A percentile compares a stretch with the other conserved stretches of the same genome.
Evolutionary conservation across 2,797 vertebrate species (phyloP).

Genomic region (Acropternis orthonyx): DNA sequence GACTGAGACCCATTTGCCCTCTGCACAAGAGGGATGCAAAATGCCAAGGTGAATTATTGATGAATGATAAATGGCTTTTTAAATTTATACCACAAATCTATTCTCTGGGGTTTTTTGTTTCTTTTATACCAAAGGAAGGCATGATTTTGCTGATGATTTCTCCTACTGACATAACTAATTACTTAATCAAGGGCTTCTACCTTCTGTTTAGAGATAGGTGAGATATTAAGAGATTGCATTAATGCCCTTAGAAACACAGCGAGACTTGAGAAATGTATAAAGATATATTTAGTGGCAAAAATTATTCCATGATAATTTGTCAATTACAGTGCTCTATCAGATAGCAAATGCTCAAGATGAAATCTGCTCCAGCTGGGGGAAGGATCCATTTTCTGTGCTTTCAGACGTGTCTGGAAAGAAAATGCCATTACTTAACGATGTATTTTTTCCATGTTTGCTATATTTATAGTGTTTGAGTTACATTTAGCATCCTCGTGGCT

Average conservation of each 20-base stretch:
- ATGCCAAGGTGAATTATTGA: neutral
- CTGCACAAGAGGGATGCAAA: neutral
- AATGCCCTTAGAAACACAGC: slow-evolving; percentile 29
- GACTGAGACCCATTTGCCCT: neutral
- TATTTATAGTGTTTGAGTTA: neutral
- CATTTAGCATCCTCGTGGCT: neutral
- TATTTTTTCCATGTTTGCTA: neutral
- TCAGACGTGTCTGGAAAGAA: slow-evolving; percentile 16
- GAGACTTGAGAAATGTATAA: slow-evolving; percentile 19
- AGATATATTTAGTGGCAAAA: slow-evolving; percentile 41
- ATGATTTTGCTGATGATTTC: neutral
- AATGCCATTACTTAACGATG: neutral
- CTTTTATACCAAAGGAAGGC: neutral
- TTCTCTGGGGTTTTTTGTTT: neutral
- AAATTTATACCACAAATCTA: neutral
- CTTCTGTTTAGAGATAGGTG: slow-evolving; percentile 28
- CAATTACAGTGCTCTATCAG: slow-evolving; percentile 33
- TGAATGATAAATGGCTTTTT: neutral
- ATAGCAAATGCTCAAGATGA: neutral
- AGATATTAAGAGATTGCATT: slow-evolving; percentile 7
- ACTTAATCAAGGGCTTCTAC: slow-evolving; percentile 37
- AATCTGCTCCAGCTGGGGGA: slow-evolving; percentile 11
- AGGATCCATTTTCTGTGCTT: neutral
- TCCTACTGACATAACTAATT: slow-evolving; percentile 32
- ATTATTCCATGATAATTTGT: slow-evolving; percentile 40